Base-by-base conservation (phyloP, 2,113 vertebrate genomes). In the Poeciliopsis prolifica region DNA sequence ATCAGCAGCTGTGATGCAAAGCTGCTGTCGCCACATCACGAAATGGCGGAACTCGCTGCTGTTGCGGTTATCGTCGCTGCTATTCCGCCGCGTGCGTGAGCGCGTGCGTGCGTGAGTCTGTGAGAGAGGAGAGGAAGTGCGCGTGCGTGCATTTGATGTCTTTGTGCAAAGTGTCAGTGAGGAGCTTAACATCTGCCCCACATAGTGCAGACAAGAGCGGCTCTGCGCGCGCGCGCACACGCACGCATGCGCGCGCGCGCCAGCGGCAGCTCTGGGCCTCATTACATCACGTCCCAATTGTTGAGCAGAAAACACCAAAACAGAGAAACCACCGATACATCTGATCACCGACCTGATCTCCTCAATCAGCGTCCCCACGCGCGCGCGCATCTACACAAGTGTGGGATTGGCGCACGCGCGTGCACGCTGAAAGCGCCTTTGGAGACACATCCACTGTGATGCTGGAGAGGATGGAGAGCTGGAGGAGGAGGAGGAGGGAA, bases 21-120 rank as follows among this genome's bases (percentile, higher is more conserved):
- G 82, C 78, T 80, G 89, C 84, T 90, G 87, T 84, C 85, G 84
- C 81, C 84, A 89, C 87, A 88, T 86, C 91, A 74, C 86, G 91
- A 93, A 93, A 93, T 93, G 92, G 92, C 92, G 92, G 92, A 92
- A 92, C 87, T 88, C 81, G 82, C 82, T 90, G 65, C 78, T 81
- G 81, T 78, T 72, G 87, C 76, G 77, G 83, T 81, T 87, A 78
- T 80, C 76, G 13, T 67, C 70, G 77, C 72, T 77, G 37, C 44
- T 82, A 73, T 77, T 77, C 64, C 40, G 19, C 60, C 68, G 68
- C 61, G 79, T 68, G 79, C 70, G 71, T 29, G 42, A 1, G 60
- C 60, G 79, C 65, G 70, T 3, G 51, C n/a, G 31, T 35, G 48
- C 22, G 51, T 22, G 30, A 48, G 28, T 29, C 62, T 8, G 69